Conservation (phyloP, 2,113 vertebrate genomes). For the Eublepharis macularius region DNA sequence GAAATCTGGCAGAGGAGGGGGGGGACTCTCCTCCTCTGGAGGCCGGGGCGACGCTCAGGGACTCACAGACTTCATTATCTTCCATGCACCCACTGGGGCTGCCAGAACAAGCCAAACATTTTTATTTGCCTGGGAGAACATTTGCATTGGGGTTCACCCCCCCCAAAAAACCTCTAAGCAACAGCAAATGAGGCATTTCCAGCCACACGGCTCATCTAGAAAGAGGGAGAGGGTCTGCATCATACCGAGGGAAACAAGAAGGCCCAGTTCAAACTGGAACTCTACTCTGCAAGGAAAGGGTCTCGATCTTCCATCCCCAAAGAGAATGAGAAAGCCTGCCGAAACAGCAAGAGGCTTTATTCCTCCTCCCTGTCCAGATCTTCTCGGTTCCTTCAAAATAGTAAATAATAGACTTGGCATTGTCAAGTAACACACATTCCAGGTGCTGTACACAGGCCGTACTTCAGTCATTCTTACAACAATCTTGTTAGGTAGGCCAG, state of each 20-base stretch:
- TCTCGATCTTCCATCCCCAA: background rate
- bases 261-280: constrained; percentile 40
- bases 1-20: constrained; percentile 48
- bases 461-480: no score
- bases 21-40: constrained; percentile 47
- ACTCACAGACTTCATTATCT: constrained; percentile 55
- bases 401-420: background rate
- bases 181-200: constrained; percentile 53
- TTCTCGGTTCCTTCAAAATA: background rate
- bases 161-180: constrained; percentile 31
- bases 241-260: no score
- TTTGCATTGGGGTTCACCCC: constrained; percentile 14
- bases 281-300: constrained; percentile 13
- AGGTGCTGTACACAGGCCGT: no score
- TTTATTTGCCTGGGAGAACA: constrained; percentile 58
- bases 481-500: no score
- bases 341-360: background rate
- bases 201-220: constrained; percentile 35
- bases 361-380: background rate
- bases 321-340: background rate
- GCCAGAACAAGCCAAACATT: constrained; percentile 61
- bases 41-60: constrained; percentile 43
- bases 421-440: no score
- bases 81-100: constrained; percentile 55
- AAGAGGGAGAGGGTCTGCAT: background rate